Percentiles rank a stretch among this genome's conserved stretches.
Conservation (phyloP, 2,113 vertebrate species). For the Cinclus cinclus region DNA sequence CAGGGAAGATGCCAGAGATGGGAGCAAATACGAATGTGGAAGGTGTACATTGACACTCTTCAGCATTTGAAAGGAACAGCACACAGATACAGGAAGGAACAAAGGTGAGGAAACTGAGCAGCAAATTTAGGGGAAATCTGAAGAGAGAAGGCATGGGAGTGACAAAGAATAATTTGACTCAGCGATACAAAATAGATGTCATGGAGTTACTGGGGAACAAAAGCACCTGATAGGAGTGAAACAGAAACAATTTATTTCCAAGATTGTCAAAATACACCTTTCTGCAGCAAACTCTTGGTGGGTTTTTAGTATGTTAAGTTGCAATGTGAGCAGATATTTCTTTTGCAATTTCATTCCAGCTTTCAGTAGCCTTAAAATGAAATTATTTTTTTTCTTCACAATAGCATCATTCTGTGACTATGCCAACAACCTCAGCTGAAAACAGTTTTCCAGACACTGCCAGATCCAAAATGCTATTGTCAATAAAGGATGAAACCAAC, state of each 20-base stretch:
- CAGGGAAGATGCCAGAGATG: background rate
- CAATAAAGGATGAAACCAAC: background rate
- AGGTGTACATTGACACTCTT: background rate
- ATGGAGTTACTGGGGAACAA: background rate
- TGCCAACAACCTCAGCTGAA: slow-evolving; percentile 15
- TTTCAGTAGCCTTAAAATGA: background rate
- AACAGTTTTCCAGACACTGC: background rate
- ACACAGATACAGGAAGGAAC: background rate
- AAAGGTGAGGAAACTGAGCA: background rate
- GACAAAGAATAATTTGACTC: background rate
- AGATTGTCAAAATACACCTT: background rate
- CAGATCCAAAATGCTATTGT: slow-evolving; percentile 26
- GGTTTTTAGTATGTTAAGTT: background rate
- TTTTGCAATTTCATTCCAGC: background rate
- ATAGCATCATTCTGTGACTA: background rate
- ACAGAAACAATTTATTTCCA: background rate
- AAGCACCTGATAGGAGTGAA: background rate
- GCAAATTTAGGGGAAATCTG: background rate
- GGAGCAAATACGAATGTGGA: background rate
- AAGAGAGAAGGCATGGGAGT: background rate
- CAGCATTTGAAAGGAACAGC: background rate
- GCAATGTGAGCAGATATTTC: background rate
- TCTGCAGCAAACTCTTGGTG: background rate
- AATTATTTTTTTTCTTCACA: background rate
- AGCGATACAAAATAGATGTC: background rate